Evolutionary conservation across 2,888 invertebrate genomes (phyloP).

Genomic region (Acronicta leporina): DNA sequence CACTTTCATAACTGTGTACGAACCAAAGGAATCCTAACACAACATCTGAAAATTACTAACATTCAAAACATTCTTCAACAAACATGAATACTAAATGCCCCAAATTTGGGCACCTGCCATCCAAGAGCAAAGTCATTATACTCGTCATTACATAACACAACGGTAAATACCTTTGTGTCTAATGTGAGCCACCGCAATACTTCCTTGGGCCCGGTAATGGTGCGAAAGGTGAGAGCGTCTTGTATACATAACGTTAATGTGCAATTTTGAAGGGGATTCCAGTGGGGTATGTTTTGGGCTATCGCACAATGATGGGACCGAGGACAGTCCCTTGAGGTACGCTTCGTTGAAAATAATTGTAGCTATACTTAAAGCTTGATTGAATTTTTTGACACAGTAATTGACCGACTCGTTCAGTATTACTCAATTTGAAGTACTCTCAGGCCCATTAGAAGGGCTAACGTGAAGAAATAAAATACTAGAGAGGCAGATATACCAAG

Average conservation of each 20-base stretch:
- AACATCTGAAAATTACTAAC: neutral
- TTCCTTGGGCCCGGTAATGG: slow-evolving; percentile 42
- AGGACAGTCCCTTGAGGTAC: slow-evolving; percentile 20
- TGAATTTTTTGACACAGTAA: slow-evolving; percentile 34
- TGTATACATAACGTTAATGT: slow-evolving; percentile 52
- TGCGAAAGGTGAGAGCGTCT: slow-evolving; percentile 52
- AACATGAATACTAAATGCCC: slow-evolving; percentile 22
- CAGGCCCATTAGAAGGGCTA: slow-evolving; percentile 27
- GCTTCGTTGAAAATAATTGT: slow-evolving; percentile 22
- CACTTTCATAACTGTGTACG: too few relatives aligned
- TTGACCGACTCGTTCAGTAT: slow-evolving; percentile 29
- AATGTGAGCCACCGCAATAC: slow-evolving; percentile 47
- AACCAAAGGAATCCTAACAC: neutral
- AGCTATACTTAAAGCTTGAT: slow-evolving; percentile 23
- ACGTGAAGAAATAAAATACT: slow-evolving; percentile 19
- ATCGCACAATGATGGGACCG: slow-evolving; percentile 18
- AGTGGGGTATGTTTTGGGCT: slow-evolving; percentile 13
- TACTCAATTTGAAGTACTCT: neutral
- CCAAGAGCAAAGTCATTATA: slow-evolving; percentile 44
- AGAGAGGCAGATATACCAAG: slow-evolving; percentile 17
- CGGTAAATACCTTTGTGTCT: slow-evolving; percentile 46
- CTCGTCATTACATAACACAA: slow-evolving; percentile 48
- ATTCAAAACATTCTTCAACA: neutral
- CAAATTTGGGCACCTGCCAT: slow-evolving; percentile 17
- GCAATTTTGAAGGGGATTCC: slow-evolving; percentile 48